phyloP scores from a whole-genome alignment of 2,888 invertebrate genomes.

The Archips crataeganus region DNA sequence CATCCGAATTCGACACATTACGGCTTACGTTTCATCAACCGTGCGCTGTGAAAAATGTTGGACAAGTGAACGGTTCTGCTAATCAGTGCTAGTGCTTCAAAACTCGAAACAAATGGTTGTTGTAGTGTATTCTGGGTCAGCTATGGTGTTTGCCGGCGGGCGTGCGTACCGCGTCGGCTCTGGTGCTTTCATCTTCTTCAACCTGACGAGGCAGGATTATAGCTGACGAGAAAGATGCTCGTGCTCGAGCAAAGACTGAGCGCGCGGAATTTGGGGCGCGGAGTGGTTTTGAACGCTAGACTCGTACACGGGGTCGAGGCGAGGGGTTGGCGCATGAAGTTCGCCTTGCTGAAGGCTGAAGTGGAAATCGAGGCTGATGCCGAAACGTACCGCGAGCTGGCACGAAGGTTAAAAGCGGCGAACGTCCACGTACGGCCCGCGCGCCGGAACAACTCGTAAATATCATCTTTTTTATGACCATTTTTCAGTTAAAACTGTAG shows the following conservation, averaged over 20 bases:
- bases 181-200: conserved; percentile 80
- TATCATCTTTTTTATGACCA: conserved; percentile 51
- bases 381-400: conserved; percentile 71
- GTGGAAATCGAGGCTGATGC: conserved; percentile 80
- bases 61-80: conserved; percentile 70
- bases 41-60: conserved; percentile 70
- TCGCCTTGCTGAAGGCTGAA: conserved; percentile 74
- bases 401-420: conserved; percentile 70
- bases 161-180: conserved; percentile 69
- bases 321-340: conserved; percentile 80
- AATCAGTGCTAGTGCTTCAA: conserved; percentile 48
- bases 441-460: conserved; percentile 70
- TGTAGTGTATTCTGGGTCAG: conserved; percentile 68
- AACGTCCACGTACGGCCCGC: conserved; percentile 73
- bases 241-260: conserved; percentile 81
- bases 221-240: conserved; percentile 84
- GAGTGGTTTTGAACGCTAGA: conserved; percentile 72
- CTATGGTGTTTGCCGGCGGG: conserved; percentile 77
- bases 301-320: conserved; percentile 77
- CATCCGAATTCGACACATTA: conserved; percentile 1
- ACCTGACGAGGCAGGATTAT: conserved; percentile 80
- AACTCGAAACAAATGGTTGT: conserved; percentile 76
- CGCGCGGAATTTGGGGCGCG: conserved; percentile 72
- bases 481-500: not conserved
- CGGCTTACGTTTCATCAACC: conserved; percentile 18